Evolutionary conservation across 2,888 invertebrate genomes (phyloP).

Genomic region (Nycteola revayana): DNA sequence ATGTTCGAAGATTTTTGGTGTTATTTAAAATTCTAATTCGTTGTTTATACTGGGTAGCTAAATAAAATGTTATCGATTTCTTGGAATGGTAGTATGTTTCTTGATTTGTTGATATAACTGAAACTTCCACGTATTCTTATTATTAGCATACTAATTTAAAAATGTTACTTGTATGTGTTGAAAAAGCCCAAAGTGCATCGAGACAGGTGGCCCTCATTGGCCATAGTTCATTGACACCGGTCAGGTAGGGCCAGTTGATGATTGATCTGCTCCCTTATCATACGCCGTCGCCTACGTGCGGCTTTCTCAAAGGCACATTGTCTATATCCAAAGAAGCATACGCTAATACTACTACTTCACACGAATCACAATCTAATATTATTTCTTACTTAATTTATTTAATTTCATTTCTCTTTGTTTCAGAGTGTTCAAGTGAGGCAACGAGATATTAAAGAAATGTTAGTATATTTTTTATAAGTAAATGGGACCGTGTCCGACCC

Average conservation of each 20-base stretch:
- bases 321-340: conserved; percentile 58
- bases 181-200: conserved; percentile 57
- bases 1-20: conserved; percentile 47
- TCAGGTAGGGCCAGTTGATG: conserved; percentile 74
- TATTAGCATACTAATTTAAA: conserved; percentile 52
- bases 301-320: conserved; percentile 77
- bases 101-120: conserved; percentile 32
- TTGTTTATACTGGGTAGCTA: conserved; percentile 37
- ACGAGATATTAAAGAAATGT: conserved; percentile 54
- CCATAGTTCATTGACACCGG: conserved; percentile 70
- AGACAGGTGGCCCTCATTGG: conserved; percentile 64
- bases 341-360: conserved; percentile 49
- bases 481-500: no score
- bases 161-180: conserved; percentile 48
- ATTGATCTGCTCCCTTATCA: conserved; percentile 80
- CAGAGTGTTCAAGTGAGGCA: conserved; percentile 55
- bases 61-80: conserved; percentile 36
- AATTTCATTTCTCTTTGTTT: conserved; percentile 51
- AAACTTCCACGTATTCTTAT: conserved; percentile 21
- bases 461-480: conserved; percentile 34
- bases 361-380: conserved; percentile 24
- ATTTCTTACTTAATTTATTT: conserved; percentile 16
- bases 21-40: conserved; percentile 54
- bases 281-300: conserved; percentile 74
- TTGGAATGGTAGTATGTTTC: conserved; percentile 29